A percentile compares a stretch with the other conserved stretches of the same genome.
These are phyloP conservation scores for Nerophis lumbriciformis DNA, from an alignment of 2,113 vertebrate genomes.

Conservation along the genomic window DNA sequence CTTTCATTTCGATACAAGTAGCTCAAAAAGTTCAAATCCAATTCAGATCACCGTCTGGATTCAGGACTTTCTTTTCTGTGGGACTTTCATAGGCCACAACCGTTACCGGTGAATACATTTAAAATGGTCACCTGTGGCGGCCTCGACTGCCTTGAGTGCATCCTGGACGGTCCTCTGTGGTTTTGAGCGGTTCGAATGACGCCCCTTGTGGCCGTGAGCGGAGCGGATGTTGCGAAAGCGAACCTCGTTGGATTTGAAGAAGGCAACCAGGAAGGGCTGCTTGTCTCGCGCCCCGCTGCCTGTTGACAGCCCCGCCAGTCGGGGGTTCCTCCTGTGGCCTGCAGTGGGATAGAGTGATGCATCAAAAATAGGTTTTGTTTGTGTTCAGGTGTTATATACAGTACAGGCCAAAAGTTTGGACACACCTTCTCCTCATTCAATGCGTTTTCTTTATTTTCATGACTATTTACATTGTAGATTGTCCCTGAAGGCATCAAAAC, in stretches of 20 bases:
- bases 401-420: too few species aligned
- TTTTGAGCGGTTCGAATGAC: slow-evolving; percentile 83
- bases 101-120: not conserved
- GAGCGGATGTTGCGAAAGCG: slow-evolving; percentile 87
- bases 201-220: slow-evolving; percentile 77
- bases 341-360: slow-evolving; percentile 30
- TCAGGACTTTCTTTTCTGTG: not conserved
- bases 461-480: too few species aligned
- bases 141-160: slow-evolving; percentile 78
- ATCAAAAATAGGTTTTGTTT: too few species aligned
- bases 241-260: slow-evolving; percentile 90
- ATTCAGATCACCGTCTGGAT: too few species aligned
- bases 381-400: too few species aligned
- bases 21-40: too few species aligned
- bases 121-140: slow-evolving; percentile 65
- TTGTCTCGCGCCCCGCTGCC: slow-evolving; percentile 84
- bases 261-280: slow-evolving; percentile 93
- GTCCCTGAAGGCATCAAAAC: too few species aligned
- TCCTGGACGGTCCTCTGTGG: slow-evolving; percentile 80
- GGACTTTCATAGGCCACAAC: not conserved
- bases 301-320: slow-evolving; percentile 78
- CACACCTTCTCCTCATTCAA: too few species aligned
- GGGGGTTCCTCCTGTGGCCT: slow-evolving; percentile 86
- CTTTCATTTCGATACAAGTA: too few species aligned
- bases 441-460: too few species aligned